A percentile compares a stretch with the other conserved stretches of the same genome.
Evolutionary conservation across 2,797 vertebrate genomes (phyloP).

Genomic region (Crypturellus tataupa): DNA sequence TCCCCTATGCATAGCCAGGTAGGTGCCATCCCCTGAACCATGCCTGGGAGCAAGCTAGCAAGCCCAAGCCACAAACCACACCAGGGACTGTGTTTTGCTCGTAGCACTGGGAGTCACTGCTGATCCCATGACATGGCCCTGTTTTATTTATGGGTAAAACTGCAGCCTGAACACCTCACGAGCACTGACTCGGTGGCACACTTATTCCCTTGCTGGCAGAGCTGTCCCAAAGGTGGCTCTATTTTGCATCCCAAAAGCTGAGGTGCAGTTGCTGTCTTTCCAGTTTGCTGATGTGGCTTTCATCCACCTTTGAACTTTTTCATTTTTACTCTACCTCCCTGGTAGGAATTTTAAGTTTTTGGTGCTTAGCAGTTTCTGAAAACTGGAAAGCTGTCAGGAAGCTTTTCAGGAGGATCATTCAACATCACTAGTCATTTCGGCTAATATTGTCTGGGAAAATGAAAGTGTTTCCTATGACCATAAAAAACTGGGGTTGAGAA

Average conservation of each 20-base stretch:
- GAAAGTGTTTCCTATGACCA: conserved; percentile 22
- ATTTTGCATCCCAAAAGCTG: neutral
- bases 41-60: neutral
- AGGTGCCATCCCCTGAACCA: neutral
- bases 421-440: conserved; percentile 44
- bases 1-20: neutral
- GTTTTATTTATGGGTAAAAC: neutral
- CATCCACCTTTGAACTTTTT: neutral
- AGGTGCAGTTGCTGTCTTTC: neutral
- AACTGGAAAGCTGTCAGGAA: neutral
- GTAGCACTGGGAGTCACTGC: rapidly evolving
- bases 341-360: neutral
- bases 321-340: neutral
- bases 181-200: neutral
- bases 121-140: neutral
- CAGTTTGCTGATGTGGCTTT: neutral
- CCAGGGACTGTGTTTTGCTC: neutral
- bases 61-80: neutral
- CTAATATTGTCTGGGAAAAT: conserved; percentile 34
- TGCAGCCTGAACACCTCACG: neutral
- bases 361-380: conserved; percentile 39
- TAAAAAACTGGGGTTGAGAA: conserved; percentile 46
- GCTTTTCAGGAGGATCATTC: conserved; percentile 23
- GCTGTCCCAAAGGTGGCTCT: neutral
- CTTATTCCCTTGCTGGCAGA: neutral